Evolutionary conservation across 1,140 invertebrate genomes (phyloP), one percentile per base, ranked within the genome.

Genomic region (Armadillidium nasatum): DNA sequence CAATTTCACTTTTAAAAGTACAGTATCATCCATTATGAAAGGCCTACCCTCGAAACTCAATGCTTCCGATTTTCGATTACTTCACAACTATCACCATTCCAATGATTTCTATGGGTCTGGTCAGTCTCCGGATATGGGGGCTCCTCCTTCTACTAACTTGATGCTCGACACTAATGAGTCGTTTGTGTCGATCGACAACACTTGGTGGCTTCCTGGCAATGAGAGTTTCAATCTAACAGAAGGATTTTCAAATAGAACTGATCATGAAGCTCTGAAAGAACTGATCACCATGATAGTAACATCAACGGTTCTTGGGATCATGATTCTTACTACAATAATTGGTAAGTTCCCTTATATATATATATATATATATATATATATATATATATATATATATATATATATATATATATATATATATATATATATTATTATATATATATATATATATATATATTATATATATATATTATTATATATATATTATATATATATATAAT

Each of bases 191-290:
- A 13, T 60, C 3, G 50, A 60, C 50, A 19, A 60, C 50, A 19
- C 50, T 60, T 60, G 50, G 50, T 60, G 50, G 50, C 50, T 60
- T 60, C 50, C 50, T 15, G 50, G 50, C n/a, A n/a, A 60, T 60
- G 50, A 13, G 19, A 60, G 50, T 7, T 60, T 19, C 7, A 60
- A 60, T 7, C 7, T 60, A 15, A 60, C 50, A 15, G 50, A 19
- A 60, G 19, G 19, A 15, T 13, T 60, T 15, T 60, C 50, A 60
- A 60, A 60, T 19, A 60, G 19, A 7, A 60, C 50, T 15, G 50
- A 13, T 60, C 1, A 60, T 60, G 50, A 60, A 60, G 50, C 50
- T 19, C 7, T 60, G 11, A 60, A 19, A 7, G 50, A 19, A 60
- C 50, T 60, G 0, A 19, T 60, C 19, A 15, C 50, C 11, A 60